These are phyloP conservation scores for Eristalis intricaria DNA, from an alignment of 2,888 invertebrate species.

Conservation along the genomic window DNA sequence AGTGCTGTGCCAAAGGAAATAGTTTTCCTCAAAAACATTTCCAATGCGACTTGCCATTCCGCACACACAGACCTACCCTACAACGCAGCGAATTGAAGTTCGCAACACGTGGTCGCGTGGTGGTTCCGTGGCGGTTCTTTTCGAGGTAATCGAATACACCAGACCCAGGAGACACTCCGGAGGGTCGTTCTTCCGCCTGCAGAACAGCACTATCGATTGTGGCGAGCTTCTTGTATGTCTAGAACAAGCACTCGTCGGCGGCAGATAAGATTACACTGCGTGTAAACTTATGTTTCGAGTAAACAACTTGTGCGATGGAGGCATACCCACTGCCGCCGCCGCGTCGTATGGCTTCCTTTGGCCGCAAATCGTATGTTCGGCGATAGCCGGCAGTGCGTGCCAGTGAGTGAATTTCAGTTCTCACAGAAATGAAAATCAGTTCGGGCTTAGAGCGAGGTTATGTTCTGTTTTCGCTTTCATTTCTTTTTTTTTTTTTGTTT, in stretches of 20 bases:
- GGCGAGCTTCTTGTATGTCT: conserved; percentile 1
- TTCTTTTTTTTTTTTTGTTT: neutral
- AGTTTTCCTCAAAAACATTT: neutral
- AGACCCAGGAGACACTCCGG: neutral
- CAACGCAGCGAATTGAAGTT: neutral
- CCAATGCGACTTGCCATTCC: neutral
- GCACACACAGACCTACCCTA: conserved; percentile 24
- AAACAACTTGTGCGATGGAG: conserved; percentile 25
- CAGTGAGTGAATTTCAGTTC: neutral
- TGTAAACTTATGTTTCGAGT: conserved; percentile 14
- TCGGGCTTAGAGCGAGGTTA: neutral
- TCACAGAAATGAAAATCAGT: neutral
- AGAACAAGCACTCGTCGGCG: neutral
- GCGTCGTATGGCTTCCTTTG: conserved; percentile 39
- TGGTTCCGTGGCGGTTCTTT: conserved; percentile 1
- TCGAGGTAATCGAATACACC: conserved; percentile 2
- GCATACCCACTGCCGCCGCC: neutral
- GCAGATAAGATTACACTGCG: conserved; percentile 40
- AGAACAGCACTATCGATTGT: conserved; percentile 17
- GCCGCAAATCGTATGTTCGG: neutral
- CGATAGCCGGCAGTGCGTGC: neutral
- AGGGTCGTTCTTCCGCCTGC: neutral
- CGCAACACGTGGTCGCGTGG: conserved; percentile 18
- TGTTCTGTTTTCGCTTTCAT: neutral
- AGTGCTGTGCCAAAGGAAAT: neutral